Percentiles rank a stretch among this genome's conserved stretches.
phyloP scores from a whole-genome alignment of 2,797 vertebrate genomes.

The Falco biarmicus region DNA sequence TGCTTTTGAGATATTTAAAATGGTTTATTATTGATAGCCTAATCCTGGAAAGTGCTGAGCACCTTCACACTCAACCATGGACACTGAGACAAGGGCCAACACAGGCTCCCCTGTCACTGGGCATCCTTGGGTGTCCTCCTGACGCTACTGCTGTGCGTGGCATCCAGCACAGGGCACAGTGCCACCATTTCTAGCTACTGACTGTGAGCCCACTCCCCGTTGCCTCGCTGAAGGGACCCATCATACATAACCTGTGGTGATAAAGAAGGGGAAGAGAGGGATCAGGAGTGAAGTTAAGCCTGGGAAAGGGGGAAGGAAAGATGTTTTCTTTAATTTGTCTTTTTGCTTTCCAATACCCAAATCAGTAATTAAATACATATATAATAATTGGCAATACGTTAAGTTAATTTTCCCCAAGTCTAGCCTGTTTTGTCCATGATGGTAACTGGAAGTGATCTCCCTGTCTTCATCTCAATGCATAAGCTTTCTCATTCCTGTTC shows the following conservation, averaged over 20 bases:
- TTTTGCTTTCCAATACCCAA: not conserved
- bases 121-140: not conserved
- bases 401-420: not conserved
- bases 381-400: not conserved
- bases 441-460: not conserved
- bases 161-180: not conserved
- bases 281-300: not conserved
- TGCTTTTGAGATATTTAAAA: constrained; percentile 66
- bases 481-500: not conserved
- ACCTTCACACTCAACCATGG: not conserved
- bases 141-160: not conserved
- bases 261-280: not conserved
- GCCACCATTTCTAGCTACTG: not conserved
- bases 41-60: not conserved
- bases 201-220: rapidly evolving
- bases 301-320: not conserved
- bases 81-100: not conserved
- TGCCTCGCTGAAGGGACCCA: not conserved
- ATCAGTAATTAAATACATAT: not conserved
- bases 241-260: rapidly evolving
- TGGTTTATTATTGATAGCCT: constrained; percentile 62
- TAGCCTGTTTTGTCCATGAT: not conserved
- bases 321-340: not conserved
- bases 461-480: not conserved
- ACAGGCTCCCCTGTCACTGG: not conserved